Conservation (phyloP, 53 echinoderm and acorn worm species). For the Stichopus horrens region DNA sequence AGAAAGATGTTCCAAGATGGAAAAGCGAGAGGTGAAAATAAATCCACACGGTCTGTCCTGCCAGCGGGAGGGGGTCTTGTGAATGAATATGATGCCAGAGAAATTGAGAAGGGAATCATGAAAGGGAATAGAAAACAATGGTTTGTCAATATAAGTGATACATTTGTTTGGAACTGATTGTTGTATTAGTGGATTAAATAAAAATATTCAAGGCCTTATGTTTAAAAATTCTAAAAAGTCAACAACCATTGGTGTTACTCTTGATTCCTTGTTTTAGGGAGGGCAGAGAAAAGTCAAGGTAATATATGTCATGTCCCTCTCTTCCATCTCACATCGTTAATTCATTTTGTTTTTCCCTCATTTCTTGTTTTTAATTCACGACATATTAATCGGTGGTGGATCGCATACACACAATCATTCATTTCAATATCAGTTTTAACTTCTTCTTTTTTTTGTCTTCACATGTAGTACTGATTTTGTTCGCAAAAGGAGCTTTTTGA, state of each 20-base stretch:
- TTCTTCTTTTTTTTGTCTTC: background rate
- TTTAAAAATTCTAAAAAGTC: too few species aligned
- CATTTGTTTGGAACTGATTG: too few species aligned
- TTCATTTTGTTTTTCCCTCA: background rate
- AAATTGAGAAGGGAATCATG: too few species aligned
- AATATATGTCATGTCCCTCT: conserved; percentile 6
- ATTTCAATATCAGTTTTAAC: background rate
- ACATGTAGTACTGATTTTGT: background rate
- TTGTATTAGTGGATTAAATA: too few species aligned
- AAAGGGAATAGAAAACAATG: too few species aligned
- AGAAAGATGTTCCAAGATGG: too few species aligned
- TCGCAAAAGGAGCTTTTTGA: background rate
- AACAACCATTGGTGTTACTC: conserved; percentile 11
- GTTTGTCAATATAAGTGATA: too few species aligned
- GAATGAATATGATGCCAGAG: too few species aligned
- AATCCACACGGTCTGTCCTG: too few species aligned
- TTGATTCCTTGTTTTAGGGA: conserved; percentile 40
- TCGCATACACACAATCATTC: background rate
- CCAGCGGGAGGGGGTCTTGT: too few species aligned
- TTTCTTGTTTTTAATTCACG: background rate
- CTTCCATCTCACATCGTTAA: background rate
- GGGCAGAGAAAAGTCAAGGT: conserved; percentile 42
- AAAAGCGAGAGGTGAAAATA: too few species aligned
- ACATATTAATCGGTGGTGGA: background rate
- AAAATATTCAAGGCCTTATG: too few species aligned